Evolutionary conservation across 2,888 invertebrate genomes (phyloP).

Genomic region (Nomada fucata): DNA sequence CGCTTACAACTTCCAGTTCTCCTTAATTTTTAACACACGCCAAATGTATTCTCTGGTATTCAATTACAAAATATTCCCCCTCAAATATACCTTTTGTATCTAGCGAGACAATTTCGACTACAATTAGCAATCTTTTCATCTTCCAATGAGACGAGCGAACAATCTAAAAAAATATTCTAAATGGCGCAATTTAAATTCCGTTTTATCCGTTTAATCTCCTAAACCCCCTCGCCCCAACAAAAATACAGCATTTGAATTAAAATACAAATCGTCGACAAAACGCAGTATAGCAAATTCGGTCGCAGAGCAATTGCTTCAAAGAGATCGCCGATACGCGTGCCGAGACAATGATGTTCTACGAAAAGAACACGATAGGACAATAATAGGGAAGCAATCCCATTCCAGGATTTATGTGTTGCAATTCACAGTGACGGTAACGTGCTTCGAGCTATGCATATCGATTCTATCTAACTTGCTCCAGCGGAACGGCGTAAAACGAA

Average conservation of each 20-base stretch:
- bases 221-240: no score
- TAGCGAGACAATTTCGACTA: no score
- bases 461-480: constrained; percentile 24
- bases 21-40: not conserved
- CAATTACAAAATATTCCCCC: no score
- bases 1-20: not conserved
- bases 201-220: no score
- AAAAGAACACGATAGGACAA: not conserved
- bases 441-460: constrained; percentile 31
- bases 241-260: no score
- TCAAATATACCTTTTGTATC: no score
- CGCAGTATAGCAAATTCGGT: not conserved
- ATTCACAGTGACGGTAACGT: constrained; percentile 15
- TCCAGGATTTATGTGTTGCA: constrained; percentile 2
- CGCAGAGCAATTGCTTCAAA: not conserved
- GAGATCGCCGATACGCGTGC: not conserved
- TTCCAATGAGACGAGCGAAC: no score
- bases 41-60: not conserved
- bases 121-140: no score
- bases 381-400: constrained; percentile 27
- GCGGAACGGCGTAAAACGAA: not conserved
- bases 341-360: not conserved
- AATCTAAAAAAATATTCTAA: no score
- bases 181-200: no score
- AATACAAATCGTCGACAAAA: no score